Percentiles rank a stretch among this genome's conserved stretches.
These are phyloP conservation scores for Lepidonotus clava DNA, from an alignment of 2,888 invertebrate genomes.

Conservation along the genomic window DNA sequence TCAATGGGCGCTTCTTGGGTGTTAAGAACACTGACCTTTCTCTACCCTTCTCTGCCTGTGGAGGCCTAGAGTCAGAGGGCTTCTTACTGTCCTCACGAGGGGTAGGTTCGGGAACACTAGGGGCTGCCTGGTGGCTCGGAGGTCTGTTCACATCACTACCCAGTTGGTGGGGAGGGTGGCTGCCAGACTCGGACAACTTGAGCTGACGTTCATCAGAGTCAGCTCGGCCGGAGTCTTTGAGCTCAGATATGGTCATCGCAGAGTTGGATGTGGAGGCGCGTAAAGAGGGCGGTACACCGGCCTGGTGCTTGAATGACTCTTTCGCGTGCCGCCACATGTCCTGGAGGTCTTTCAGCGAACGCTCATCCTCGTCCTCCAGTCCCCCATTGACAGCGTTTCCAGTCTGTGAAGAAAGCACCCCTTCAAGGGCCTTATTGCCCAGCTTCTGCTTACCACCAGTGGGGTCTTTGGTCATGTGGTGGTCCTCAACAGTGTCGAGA, in stretches of 20 bases:
- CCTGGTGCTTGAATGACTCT: conserved; percentile 16
- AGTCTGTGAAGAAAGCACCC: neutral
- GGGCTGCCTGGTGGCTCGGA: too few species aligned
- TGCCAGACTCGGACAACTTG: neutral
- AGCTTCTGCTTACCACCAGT: neutral
- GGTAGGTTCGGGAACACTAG: neutral
- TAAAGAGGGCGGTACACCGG: neutral
- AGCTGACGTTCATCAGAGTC: neutral
- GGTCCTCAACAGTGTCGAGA: neutral
- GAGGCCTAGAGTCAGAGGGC: too few species aligned
- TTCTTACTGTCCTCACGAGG: neutral
- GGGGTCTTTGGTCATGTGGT: neutral
- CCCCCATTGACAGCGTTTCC: neutral
- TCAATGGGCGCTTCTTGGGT: conserved; percentile 35
- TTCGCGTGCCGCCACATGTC: conserved; percentile 31
- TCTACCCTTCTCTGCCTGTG: neutral
- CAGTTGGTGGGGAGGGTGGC: neutral
- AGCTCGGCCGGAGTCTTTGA: neutral
- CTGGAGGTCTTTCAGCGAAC: conserved; percentile 27
- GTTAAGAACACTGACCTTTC: conserved; percentile 31
- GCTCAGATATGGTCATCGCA: too few species aligned
- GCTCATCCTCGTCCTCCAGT: conserved; percentile 22
- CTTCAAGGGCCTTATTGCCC: neutral
- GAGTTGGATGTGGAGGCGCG: too few species aligned
- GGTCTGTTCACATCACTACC: too few species aligned